Evolutionary conservation across 2,888 invertebrate genomes (phyloP), one percentile per base, ranked within the genome.

Genomic region (Cheiracanthium punctorium): DNA sequence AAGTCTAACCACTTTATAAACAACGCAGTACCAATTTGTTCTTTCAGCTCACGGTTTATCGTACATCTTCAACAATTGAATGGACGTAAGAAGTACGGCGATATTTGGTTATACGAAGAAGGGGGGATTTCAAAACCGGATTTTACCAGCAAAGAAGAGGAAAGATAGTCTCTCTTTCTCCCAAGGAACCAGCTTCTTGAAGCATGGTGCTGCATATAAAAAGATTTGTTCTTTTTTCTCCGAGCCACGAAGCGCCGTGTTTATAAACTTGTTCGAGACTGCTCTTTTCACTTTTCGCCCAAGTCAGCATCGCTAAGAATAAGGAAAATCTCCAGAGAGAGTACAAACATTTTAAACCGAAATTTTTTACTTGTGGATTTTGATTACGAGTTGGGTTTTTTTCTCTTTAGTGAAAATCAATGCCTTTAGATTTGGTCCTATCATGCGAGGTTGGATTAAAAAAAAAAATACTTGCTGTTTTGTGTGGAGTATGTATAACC

Each of bases 131-230:
- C 5, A 58, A 24, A 58, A 58, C 58, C 58, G 58, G 58, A 58
- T 58, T 58, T 58, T 58, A 5, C 5, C 5, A 5, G 58, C 58
- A 17, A 58, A 58, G 58, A 24, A 58, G 58, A 58, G 5, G 5
- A 17, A 10, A 24, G 24, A 58, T 4, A 24, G 58, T 12, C 4
- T 1, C 24, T 58, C 24, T 58, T 58, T 1, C 24, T 58, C 24
- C 24, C 58, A 58, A 7, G 17, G 58, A 58, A 58, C 58, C 58
- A 24, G 58, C 58, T 58, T 12, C 10, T 20, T 24, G 24, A 24
- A 24, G 58, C 58, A 58, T 58, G 58, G 58, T 58, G 58, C 24
- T 58, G 58, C 20, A 58, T 58, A 58, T 58, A 17, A n/a, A n/a
- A n/a, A 24, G 58, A 58, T 58, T 58, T 58, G 24, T 2, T 58